A percentile compares a stretch with the other conserved stretches of the same genome.
Conservation (phyloP, 2,888 invertebrate genomes). For the Aquatica leii region DNA sequence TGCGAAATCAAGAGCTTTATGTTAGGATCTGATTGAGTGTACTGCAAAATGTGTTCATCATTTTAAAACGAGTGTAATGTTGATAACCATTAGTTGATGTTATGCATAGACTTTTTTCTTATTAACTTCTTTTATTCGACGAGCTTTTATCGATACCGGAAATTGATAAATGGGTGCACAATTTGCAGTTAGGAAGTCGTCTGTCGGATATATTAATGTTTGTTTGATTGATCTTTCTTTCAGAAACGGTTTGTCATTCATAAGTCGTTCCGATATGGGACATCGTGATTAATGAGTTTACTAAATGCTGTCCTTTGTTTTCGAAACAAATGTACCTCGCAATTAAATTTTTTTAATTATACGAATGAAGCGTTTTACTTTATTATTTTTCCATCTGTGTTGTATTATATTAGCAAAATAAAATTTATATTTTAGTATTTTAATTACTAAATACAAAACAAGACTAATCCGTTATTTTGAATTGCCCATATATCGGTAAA, state of each 20-base stretch:
- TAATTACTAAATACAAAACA: too few relatives aligned
- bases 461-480: too few relatives aligned
- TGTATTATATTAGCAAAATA: too few relatives aligned
- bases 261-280: slow-evolving; percentile 39
- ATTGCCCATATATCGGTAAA: too few relatives aligned
- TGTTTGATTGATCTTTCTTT: slow-evolving; percentile 44
- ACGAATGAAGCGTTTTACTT: too few relatives aligned
- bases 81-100: slow-evolving; percentile 32
- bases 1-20: slow-evolving; percentile 38
- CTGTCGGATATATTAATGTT: slow-evolving; percentile 46
- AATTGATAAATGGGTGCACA: slow-evolving; percentile 44
- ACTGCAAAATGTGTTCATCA: slow-evolving; percentile 31
- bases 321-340: too few relatives aligned
- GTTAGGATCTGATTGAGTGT: slow-evolving; percentile 36
- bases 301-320: slow-evolving; percentile 36
- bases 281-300: slow-evolving; percentile 45
- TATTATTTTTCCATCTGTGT: too few relatives aligned
- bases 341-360: too few relatives aligned
- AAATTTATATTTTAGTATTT: too few relatives aligned
- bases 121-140: slow-evolving; percentile 23
- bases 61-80: slow-evolving; percentile 29
- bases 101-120: slow-evolving; percentile 29
- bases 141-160: slow-evolving; percentile 36
- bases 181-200: slow-evolving; percentile 46
- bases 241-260: slow-evolving; percentile 36